phyloP scores from a whole-genome alignment of 2,113 vertebrate species.

The Coptodon rendalli region DNA sequence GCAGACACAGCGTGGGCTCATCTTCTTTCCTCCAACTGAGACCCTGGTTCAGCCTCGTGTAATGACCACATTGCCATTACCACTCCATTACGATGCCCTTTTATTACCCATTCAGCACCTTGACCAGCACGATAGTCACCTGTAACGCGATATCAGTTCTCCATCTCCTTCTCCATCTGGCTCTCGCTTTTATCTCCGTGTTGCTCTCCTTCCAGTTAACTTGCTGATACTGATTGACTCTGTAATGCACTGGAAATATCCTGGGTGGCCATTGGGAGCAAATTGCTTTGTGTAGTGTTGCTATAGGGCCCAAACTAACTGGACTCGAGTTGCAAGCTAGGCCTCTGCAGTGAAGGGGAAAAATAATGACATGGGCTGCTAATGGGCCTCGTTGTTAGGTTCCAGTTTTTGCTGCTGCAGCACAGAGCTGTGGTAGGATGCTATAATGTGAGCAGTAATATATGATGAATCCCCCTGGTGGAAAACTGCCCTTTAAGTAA shows the following conservation, averaged over 20 bases:
- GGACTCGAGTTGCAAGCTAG: background rate
- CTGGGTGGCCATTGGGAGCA: slow-evolving; percentile 19
- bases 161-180: background rate
- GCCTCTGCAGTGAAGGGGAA: background rate
- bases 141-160: slow-evolving; percentile 13
- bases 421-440: background rate
- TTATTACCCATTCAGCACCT: slow-evolving; percentile 29
- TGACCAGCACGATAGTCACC: background rate
- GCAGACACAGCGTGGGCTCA: background rate
- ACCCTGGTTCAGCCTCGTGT: slow-evolving; percentile 15
- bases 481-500: background rate
- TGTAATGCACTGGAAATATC: slow-evolving; percentile 30
- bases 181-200: background rate
- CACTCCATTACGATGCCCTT: background rate
- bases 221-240: slow-evolving; percentile 6
- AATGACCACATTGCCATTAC: slow-evolving; percentile 9
- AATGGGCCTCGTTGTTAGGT: background rate
- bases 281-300: slow-evolving; percentile 22
- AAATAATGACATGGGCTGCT: slow-evolving; percentile 16
- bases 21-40: background rate
- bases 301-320: slow-evolving; percentile 10
- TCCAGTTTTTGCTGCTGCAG: background rate
- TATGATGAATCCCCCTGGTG: background rate
- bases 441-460: background rate
- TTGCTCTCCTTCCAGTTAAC: background rate